phyloP scores from a whole-genome alignment of 1,140 invertebrate species.

The Diprion similis region DNA sequence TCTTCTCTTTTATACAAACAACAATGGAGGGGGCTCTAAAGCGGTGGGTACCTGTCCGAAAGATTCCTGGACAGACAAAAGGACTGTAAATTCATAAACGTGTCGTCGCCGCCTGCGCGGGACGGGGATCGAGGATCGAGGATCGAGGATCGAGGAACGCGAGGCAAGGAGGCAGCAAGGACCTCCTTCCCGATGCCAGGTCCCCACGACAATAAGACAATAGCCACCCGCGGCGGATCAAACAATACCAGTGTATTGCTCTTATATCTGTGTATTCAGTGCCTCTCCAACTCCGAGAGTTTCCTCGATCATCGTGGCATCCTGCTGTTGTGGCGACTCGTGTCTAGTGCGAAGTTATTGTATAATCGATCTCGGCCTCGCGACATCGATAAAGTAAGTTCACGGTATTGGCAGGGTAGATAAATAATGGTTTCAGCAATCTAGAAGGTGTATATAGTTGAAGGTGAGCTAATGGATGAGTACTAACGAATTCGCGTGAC shows the following conservation, averaged over 20 bases:
- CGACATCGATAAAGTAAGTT: too few relatives aligned
- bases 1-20: constrained; percentile 21
- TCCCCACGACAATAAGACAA: constrained; percentile 12
- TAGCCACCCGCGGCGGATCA: not conserved
- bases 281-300: too few relatives aligned
- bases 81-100: constrained; percentile 30
- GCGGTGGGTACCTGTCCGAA: constrained; percentile 18
- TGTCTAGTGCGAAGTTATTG: too few relatives aligned
- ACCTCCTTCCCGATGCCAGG: not conserved
- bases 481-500: too few relatives aligned
- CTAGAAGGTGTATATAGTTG: too few relatives aligned
- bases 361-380: too few relatives aligned
- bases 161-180: not conserved
- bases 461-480: too few relatives aligned
- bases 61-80: constrained; percentile 21
- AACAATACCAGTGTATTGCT: not conserved
- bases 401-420: too few relatives aligned
- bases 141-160: not conserved
- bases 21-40: constrained; percentile 28
- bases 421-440: too few relatives aligned
- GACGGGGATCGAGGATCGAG: constrained; percentile 6
- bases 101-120: constrained; percentile 19
- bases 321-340: too few relatives aligned
- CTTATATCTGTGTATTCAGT: not conserved
- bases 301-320: too few relatives aligned